phyloP scores from a whole-genome alignment of 2,797 vertebrate genomes.

The Peromyscus attwateri region DNA sequence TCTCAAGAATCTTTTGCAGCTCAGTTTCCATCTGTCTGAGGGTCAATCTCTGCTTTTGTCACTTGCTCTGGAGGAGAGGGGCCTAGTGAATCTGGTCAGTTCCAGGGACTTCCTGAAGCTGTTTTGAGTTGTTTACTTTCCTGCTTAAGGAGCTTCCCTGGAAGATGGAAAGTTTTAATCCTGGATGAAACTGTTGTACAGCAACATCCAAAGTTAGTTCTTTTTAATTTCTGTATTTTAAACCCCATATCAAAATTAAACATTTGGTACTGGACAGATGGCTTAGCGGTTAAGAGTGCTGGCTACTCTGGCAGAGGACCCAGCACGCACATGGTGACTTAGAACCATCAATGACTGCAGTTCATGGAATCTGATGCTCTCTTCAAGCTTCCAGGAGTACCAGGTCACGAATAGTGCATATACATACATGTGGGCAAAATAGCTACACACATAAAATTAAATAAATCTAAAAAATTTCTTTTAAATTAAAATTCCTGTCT shows the following conservation, averaged over 20 bases:
- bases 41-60: neutral
- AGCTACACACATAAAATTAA: neutral
- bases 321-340: neutral
- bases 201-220: neutral
- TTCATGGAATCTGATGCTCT: neutral
- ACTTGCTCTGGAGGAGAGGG: neutral
- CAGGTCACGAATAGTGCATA: neutral
- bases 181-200: neutral
- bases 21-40: neutral
- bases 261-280: neutral
- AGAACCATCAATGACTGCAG: neutral
- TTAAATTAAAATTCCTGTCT: constrained; percentile 31
- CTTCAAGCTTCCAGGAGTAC: neutral
- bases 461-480: neutral
- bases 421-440: neutral
- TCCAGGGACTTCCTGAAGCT: neutral
- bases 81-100: neutral
- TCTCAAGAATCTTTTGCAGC: neutral
- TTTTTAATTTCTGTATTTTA: neutral
- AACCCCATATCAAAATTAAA: constrained; percentile 12
- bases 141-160: neutral
- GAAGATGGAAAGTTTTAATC: too few species aligned
- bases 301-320: neutral
- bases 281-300: neutral
- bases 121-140: neutral